phyloP scores from a whole-genome alignment of 2,113 vertebrate species.

The Larimichthys polyactis region DNA sequence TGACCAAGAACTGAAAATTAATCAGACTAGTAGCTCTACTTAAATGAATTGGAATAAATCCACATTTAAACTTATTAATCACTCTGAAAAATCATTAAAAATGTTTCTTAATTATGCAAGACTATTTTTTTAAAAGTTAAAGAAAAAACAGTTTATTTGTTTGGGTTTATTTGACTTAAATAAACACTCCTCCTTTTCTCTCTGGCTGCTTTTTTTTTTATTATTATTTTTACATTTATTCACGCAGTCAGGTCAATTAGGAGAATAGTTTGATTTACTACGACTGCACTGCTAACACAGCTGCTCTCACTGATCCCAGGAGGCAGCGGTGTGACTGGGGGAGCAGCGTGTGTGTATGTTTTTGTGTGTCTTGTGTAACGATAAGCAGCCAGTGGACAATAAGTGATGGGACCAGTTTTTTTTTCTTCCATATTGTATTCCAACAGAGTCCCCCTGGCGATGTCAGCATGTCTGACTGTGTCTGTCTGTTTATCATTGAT shows the following conservation, averaged over 20 bases:
- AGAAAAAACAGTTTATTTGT: not conserved
- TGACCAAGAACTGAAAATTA: not conserved
- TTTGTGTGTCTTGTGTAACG: not conserved
- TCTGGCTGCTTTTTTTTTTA: not conserved
- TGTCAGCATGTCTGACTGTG: conserved; percentile 31
- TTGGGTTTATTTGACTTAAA: conserved; percentile 14
- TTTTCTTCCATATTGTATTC: conserved; percentile 18
- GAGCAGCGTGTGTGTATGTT: conserved; percentile 5
- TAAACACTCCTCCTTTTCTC: not conserved
- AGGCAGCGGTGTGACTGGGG: conserved; percentile 16
- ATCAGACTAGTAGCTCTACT: conserved; percentile 7
- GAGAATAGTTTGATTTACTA: conserved; percentile 48
- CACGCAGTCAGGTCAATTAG: conserved; percentile 54
- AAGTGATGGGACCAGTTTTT: conserved; percentile 12
- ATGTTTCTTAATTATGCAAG: not conserved
- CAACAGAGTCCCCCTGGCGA: not conserved
- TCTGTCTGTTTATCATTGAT: conserved; percentile 6
- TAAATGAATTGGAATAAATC: conserved; percentile 14
- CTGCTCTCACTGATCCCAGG: conserved; percentile 55
- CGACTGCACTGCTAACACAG: conserved; percentile 39
- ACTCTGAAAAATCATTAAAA: not conserved
- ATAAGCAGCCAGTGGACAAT: conserved; percentile 12
- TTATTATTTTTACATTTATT: conserved; percentile 29
- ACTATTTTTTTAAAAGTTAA: not conserved
- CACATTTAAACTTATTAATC: not conserved